phyloP scores from a whole-genome alignment of 2,113 vertebrate genomes.

The Plotosus lineatus region DNA sequence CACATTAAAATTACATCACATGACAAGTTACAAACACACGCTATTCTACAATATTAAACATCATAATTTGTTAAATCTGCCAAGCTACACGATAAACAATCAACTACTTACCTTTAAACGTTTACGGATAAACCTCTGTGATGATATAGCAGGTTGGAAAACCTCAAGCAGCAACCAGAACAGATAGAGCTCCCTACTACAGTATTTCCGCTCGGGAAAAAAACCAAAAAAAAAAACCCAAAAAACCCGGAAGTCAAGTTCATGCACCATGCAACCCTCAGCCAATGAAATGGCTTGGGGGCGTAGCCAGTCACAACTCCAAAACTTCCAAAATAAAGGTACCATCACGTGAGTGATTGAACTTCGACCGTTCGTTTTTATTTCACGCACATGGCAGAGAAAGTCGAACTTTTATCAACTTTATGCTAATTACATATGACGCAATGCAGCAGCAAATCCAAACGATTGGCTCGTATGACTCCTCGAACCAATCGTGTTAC shows the following conservation, averaged over 20 bases:
- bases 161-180: neutral
- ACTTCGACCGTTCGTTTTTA: neutral
- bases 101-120: conserved; percentile 1
- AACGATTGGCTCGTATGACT: neutral
- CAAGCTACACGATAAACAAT: neutral
- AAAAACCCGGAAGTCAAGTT: conserved; percentile 5
- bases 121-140: neutral
- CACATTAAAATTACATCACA: neutral
- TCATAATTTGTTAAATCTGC: neutral
- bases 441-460: neutral
- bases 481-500: neutral
- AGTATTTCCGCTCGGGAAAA: neutral
- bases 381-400: neutral
- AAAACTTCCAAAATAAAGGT: neutral
- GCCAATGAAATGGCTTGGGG: neutral
- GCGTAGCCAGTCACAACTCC: neutral
- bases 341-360: neutral
- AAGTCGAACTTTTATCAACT: neutral
- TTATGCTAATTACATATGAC: neutral
- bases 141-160: neutral
- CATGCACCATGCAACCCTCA: neutral
- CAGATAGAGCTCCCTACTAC: neutral
- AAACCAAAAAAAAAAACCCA: neutral
- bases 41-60: neutral
- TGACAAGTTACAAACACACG: neutral